phyloP scores from a whole-genome alignment of 2,797 vertebrate species.

The Gallinago stenura region DNA sequence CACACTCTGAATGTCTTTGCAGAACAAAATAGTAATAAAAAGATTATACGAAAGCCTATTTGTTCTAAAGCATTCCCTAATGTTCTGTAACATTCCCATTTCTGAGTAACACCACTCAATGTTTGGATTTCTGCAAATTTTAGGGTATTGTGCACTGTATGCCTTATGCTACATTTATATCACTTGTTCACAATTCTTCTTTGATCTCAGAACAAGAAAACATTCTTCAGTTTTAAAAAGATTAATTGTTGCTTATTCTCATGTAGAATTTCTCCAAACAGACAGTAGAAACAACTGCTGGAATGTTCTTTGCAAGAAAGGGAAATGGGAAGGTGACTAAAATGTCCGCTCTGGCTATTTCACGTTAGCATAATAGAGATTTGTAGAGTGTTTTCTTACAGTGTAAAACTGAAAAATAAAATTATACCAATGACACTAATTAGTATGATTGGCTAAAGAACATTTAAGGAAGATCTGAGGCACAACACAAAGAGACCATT shows the following conservation, averaged over 20 bases:
- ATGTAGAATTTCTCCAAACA: not conserved
- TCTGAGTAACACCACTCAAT: not conserved
- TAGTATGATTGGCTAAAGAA: not conserved
- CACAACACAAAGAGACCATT: not conserved
- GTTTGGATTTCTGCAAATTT: not conserved
- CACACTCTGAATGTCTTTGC: not conserved
- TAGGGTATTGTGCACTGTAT: not conserved
- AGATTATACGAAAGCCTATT: not conserved
- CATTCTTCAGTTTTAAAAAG: not conserved
- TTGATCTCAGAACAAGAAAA: not conserved
- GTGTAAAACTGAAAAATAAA: not conserved
- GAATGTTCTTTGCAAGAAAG: not conserved
- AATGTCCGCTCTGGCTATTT: not conserved
- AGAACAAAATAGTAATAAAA: not conserved
- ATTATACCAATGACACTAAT: not conserved
- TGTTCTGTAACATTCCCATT: not conserved
- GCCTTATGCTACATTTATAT: not conserved
- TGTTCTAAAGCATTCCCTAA: not conserved
- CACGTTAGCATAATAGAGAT: not conserved
- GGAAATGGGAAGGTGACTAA: not conserved
- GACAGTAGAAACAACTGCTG: not conserved
- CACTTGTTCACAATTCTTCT: not conserved
- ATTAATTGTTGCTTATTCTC: not conserved
- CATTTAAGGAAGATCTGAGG: constrained; percentile 3
- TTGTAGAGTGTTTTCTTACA: not conserved